Conservation (phyloP, 2,888 invertebrate species). For the Eristalinus sepulchralis region DNA sequence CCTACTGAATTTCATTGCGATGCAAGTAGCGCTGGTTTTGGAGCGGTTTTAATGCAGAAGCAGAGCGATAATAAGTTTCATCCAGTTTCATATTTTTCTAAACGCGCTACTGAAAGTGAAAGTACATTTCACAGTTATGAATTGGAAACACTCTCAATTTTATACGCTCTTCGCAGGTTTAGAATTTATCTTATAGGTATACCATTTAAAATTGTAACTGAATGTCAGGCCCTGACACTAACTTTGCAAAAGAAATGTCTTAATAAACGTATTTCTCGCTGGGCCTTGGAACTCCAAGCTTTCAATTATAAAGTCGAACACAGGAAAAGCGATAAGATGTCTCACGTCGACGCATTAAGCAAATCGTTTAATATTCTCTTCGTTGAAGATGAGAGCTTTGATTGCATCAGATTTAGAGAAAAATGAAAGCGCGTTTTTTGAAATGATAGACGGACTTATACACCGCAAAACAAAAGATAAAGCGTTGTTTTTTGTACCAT, state of each 20-base stretch:
- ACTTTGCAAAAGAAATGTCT: background rate
- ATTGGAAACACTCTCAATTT: too few species aligned
- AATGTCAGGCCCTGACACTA: background rate
- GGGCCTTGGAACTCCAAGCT: background rate
- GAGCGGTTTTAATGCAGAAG: background rate
- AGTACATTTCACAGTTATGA: too few species aligned
- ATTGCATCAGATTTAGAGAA: conserved; percentile 59
- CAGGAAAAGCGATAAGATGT: conserved; percentile 21
- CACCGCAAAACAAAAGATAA: background rate
- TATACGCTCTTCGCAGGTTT: background rate
- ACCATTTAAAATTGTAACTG: background rate
- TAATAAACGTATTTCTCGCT: conserved; percentile 6
- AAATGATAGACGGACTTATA: background rate
- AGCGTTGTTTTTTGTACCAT: background rate
- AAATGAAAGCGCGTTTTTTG: background rate
- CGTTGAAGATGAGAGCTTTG: background rate
- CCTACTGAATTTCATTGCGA: too few species aligned
- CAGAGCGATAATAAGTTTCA: background rate
- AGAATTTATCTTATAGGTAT: background rate
- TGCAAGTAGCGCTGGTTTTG: too few species aligned
- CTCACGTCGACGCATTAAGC: conserved; percentile 74
- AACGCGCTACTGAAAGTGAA: too few species aligned
- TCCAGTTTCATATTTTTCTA: background rate
- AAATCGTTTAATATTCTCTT: conserved; percentile 30
- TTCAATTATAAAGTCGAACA: background rate